phyloP scores from a whole-genome alignment of 2,797 vertebrate species.

The Merluccius polli region DNA sequence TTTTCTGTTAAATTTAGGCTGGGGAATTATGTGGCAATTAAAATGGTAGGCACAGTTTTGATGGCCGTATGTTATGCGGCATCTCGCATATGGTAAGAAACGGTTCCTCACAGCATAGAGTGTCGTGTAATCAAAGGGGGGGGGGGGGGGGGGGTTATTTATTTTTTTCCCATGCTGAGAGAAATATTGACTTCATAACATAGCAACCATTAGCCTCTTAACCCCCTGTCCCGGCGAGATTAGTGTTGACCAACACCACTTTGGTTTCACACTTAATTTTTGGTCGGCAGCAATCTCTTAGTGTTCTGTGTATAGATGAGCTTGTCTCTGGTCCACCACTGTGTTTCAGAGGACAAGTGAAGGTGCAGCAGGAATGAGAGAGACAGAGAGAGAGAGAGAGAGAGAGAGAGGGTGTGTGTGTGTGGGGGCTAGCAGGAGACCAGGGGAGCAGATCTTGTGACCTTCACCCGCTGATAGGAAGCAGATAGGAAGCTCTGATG shows the following conservation, averaged over 20 bases:
- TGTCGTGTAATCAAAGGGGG: not conserved
- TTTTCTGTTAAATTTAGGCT: not conserved
- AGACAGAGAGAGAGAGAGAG: conserved; percentile 8
- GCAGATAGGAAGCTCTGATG: conserved; percentile 44
- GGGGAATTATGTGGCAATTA: not conserved
- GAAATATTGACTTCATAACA: not conserved
- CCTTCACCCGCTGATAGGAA: conserved; percentile 56
- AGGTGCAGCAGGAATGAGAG: conserved; percentile 27
- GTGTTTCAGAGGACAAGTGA: conserved; percentile 17
- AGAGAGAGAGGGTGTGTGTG: not conserved
- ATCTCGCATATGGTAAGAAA: not conserved
- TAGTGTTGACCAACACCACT: not conserved
- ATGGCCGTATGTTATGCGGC: not conserved
- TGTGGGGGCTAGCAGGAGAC: conserved; percentile 30
- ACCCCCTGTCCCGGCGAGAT: not conserved
- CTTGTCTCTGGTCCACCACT: not conserved
- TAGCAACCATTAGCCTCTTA: not conserved
- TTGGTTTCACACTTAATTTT: not conserved
- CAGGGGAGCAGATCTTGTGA: conserved; percentile 53
- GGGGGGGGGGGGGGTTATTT: not conserved
- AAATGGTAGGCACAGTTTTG: not conserved
- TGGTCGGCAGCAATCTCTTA: not conserved
- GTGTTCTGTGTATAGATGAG: no score
- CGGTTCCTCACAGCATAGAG: not conserved
- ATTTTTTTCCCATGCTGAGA: not conserved